Percentiles rank a stretch among this genome's conserved stretches.
phyloP scores from a whole-genome alignment of 1,140 invertebrate species.

The Oscheius sp. region DNA sequence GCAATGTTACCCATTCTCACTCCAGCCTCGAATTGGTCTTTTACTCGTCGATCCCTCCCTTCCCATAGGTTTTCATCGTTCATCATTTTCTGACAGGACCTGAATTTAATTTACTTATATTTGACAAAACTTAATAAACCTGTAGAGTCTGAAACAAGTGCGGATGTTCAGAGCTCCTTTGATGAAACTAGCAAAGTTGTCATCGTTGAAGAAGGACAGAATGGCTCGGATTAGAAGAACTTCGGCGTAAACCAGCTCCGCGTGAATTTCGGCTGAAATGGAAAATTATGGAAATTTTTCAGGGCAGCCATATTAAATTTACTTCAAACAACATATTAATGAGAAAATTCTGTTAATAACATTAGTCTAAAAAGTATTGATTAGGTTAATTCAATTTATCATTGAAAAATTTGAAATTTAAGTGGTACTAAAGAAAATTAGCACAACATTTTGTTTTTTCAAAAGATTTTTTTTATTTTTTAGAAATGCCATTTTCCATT shows the following conservation, averaged over 20 bases:
- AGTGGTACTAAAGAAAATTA: too few species aligned
- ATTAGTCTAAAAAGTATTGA: too few species aligned
- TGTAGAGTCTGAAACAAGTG: constrained; percentile 84
- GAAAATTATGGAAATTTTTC: too few species aligned
- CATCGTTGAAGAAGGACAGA: constrained; percentile 88
- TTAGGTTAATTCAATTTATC: too few species aligned
- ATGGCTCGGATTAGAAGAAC: constrained; percentile 80
- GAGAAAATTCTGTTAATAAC: too few species aligned
- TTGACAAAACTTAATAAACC: constrained; percentile 67
- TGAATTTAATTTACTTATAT: constrained; percentile 12
- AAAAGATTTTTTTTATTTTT: too few species aligned
- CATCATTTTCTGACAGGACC: constrained; percentile 73
- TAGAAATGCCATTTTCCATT: too few species aligned
- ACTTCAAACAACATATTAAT: too few species aligned
- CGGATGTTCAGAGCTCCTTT: constrained; percentile 88
- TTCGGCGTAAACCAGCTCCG: constrained; percentile 90
- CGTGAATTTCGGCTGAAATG: constrained; percentile 84
- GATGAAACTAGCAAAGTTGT: constrained; percentile 86
- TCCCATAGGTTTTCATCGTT: constrained; percentile 70
- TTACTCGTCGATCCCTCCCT: constrained; percentile 68
- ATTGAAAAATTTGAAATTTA: too few species aligned
- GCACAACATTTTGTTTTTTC: constrained; percentile 27
- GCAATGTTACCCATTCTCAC: constrained; percentile 88
- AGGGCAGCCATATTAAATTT: too few species aligned
- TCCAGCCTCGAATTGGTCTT: constrained; percentile 82